These are phyloP conservation scores for Melanotaenia pygmaea DNA, from an alignment of 2,797 vertebrate species.

Conservation along the genomic window DNA sequence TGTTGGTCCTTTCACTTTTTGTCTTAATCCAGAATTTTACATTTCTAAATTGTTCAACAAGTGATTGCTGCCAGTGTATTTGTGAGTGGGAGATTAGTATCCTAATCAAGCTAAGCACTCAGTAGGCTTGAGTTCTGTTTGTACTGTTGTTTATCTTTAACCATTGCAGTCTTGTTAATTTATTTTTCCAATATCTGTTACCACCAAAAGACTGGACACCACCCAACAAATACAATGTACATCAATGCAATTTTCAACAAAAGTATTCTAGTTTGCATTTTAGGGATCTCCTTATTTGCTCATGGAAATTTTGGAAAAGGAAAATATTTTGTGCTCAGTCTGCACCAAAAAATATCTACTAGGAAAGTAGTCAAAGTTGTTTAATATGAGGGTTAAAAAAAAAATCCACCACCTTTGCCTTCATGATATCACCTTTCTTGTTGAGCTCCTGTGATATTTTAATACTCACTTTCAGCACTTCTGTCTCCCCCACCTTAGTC, in stretches of 20 bases:
- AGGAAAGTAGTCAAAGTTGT: too few species aligned
- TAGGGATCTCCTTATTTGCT: too few species aligned
- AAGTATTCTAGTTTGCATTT: too few species aligned
- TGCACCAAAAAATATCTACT: too few species aligned
- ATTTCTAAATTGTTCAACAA: neutral
- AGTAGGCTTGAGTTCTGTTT: too few species aligned
- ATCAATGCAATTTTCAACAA: too few species aligned
- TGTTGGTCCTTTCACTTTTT: conserved; percentile 6
- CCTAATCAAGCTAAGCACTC: too few species aligned
- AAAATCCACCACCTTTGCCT: neutral
- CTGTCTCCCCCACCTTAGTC: conserved; percentile 48
- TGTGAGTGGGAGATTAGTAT: neutral
- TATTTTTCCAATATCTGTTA: neutral
- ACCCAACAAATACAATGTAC: too few species aligned
- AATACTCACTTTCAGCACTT: neutral
- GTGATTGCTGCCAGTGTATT: neutral
- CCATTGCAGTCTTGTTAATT: neutral
- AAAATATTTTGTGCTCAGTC: too few species aligned
- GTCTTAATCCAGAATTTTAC: neutral
- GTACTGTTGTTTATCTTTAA: neutral
- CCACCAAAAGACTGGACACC: neutral
- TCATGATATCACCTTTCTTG: neutral
- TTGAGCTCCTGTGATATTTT: neutral
- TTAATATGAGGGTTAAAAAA: too few species aligned
- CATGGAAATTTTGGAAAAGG: too few species aligned